These are phyloP conservation scores for Eupleurogrammus muticus DNA, from an alignment of 2,797 vertebrate genomes.

Conservation along the genomic window DNA sequence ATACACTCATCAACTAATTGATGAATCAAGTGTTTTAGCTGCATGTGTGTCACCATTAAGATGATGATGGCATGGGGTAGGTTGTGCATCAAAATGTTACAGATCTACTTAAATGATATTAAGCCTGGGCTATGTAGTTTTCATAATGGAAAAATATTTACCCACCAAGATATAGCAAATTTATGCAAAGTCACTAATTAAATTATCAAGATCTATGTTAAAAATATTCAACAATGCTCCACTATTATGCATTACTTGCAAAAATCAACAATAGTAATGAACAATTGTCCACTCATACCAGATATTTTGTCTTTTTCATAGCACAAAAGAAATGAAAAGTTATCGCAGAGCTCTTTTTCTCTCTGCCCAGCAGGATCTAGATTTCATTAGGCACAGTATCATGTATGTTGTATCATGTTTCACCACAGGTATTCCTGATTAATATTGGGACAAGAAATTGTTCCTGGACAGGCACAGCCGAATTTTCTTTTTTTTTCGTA, in stretches of 20 bases:
- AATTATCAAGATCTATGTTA: neutral
- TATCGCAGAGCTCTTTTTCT: neutral
- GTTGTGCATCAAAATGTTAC: conserved; percentile 32
- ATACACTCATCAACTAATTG: neutral
- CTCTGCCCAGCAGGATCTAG: neutral
- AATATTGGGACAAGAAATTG: conserved; percentile 15
- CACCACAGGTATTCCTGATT: conserved; percentile 30
- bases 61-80: conserved; percentile 21
- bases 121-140: neutral
- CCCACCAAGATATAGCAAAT: neutral
- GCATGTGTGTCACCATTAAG: conserved; percentile 9
- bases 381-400: conserved; percentile 5
- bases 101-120: conserved; percentile 14
- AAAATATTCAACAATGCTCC: neutral
- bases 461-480: conserved; percentile 43
- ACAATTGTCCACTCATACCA: neutral
- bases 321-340: neutral
- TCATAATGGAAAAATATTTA: neutral
- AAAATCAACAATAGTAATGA: neutral
- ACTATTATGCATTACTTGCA: too few relatives aligned
- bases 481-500: conserved; percentile 33
- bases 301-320: neutral
- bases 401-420: conserved; percentile 45
- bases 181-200: neutral
- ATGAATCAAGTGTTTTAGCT: conserved; percentile 13